Percentiles rank a stretch among this genome's conserved stretches.
Conservation (phyloP, 2,797 vertebrate genomes). For the Crenichthys baileyi region DNA sequence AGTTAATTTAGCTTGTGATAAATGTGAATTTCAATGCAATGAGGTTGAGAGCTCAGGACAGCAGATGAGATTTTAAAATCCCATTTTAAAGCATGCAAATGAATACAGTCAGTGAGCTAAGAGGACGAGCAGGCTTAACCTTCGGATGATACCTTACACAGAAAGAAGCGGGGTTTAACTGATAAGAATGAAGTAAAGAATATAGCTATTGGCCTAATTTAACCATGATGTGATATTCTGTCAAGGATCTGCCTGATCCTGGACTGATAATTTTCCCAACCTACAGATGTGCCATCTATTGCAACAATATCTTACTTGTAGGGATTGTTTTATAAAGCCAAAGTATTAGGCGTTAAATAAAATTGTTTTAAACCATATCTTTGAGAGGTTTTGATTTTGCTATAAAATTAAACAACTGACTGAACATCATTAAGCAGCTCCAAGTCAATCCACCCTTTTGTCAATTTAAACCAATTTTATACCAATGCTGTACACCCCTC, state of each 20-base stretch:
- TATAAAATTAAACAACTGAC: too few relatives aligned
- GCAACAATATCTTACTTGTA: too few relatives aligned
- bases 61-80: slow-evolving; percentile 40
- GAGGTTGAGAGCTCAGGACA: slow-evolving; percentile 31
- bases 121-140: slow-evolving; percentile 11
- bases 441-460: too few relatives aligned
- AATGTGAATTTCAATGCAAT: slow-evolving; percentile 48
- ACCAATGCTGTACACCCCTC: too few relatives aligned
- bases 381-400: too few relatives aligned
- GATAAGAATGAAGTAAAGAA: slow-evolving; percentile 4
- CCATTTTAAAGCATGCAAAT: slow-evolving; percentile 34
- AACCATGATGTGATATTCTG: background rate
- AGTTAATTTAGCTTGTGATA: slow-evolving; percentile 61
- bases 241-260: background rate
- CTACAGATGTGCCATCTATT: background rate
- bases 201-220: background rate
- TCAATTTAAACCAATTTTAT: too few relatives aligned
- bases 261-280: background rate
- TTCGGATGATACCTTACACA: slow-evolving; percentile 16
- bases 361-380: too few relatives aligned
- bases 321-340: too few relatives aligned
- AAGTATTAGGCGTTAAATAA: too few relatives aligned
- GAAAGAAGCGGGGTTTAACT: slow-evolving; percentile 12
- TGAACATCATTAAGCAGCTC: too few relatives aligned
- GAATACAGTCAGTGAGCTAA: slow-evolving; percentile 28